Base-by-base conservation (phyloP, 2,888 invertebrate genomes). In the Thalpophila matura region DNA sequence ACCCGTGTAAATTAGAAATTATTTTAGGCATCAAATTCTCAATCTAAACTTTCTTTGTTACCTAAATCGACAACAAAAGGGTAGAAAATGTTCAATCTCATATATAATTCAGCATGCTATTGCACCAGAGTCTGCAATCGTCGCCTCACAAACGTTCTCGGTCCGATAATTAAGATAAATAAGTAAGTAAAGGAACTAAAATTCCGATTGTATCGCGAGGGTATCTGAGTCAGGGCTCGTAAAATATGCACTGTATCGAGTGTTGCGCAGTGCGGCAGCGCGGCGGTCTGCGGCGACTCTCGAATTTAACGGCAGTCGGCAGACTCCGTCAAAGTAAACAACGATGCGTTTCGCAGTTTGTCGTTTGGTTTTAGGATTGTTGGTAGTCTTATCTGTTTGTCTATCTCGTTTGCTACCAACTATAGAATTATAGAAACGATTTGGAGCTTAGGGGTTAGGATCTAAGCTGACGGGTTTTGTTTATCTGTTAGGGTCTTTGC, bases 191-290 rank as follows among this genome's bases (percentile, higher is more conserved):
- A 62, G 22, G 58, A 69, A 72, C 69, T 81, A 67, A 70, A 76
- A 70, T 72, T 58, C 46, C 76, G 72, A 79, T 81, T 77, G 81
- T 80, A 82, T 77, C 65, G 72, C 72, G 72, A 80, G 80, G 79
- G 78, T 69, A 73, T 73, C 79, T 80, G 87, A 85, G 73, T 51
- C 76, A 57, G 73, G 81, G 84, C 88, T 89, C 88, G 90, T 94
- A 90, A 94, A 94, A 93, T 94, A 94, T 94, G 93, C 94, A 94
- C 84, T 80, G 89, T 89, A 90, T 92, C 87, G 92, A 90, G 87
- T 89, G 83, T 86, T 88, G 81, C 87, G 86, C 87, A 86, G 71
- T 86, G 93, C 94, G 93, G 88, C 91, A 90, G 67, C 79, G 77
- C 81, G 85, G 82, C 80, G 84, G 81, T 84, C 79, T 84, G 82